Percentiles rank a stretch among this genome's conserved stretches.
Conservation (phyloP, 2,888 invertebrate genomes). For the Pseudococcus jackbeardsleyi region DNA sequence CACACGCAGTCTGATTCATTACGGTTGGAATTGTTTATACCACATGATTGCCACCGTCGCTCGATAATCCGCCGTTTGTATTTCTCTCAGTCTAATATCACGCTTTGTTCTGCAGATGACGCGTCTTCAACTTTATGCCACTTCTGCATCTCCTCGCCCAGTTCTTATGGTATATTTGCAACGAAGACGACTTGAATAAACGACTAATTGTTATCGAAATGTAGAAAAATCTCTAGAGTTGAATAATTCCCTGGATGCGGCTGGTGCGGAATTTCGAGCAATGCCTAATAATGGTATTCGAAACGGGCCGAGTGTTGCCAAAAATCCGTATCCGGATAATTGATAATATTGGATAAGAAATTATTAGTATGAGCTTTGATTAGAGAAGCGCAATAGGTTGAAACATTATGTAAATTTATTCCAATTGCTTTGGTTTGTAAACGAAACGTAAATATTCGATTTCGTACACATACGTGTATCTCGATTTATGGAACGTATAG, state of each 20-base stretch:
- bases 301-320: background rate
- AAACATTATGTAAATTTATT: background rate
- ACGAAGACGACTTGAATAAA: background rate
- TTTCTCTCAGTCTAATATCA: background rate
- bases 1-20: conserved; percentile 2
- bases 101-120: conserved; percentile 37
- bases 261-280: background rate
- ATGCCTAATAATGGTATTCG: background rate
- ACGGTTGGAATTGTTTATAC: conserved; percentile 37
- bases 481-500: background rate
- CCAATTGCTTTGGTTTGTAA: background rate
- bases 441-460: background rate
- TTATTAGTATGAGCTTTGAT: background rate
- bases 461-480: background rate
- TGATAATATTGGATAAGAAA: background rate
- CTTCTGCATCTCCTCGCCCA: background rate
- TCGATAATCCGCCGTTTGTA: background rate
- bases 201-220: background rate
- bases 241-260: too few relatives aligned
- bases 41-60: conserved; percentile 18
- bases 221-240: background rate
- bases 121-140: conserved; percentile 3
- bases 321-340: background rate
- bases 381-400: background rate
- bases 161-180: background rate